A percentile compares a stretch with the other conserved stretches of the same genome.
Conservation (phyloP, 2,888 invertebrate genomes). For the Ectemnius cavifrons region DNA sequence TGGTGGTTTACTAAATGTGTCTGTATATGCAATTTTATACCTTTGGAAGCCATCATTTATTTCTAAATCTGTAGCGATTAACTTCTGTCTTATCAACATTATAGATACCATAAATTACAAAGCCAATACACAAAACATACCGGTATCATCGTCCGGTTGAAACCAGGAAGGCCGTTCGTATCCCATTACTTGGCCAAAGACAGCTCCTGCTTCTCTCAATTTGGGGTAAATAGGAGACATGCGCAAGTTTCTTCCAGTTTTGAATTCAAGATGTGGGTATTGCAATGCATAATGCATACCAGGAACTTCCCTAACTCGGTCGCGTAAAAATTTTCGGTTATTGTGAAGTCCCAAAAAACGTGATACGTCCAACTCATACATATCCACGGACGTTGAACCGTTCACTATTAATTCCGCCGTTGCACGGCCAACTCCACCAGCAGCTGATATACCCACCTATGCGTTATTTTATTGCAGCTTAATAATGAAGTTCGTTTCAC, state of each 20-base stretch:
- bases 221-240: conserved; percentile 97
- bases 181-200: conserved; percentile 98
- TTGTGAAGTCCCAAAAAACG: conserved; percentile 96
- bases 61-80: conserved; percentile 48
- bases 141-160: conserved; percentile 80
- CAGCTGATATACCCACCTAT: conserved; percentile 92
- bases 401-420: conserved; percentile 93
- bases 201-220: conserved; percentile 92
- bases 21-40: conserved; percentile 85
- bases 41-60: conserved; percentile 51
- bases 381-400: conserved; percentile 88
- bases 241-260: conserved; percentile 92
- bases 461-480: too few relatives aligned
- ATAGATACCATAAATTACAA: background rate
- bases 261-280: conserved; percentile 92
- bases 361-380: conserved; percentile 93
- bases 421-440: conserved; percentile 95
- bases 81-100: background rate
- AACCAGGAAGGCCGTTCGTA: conserved; percentile 98
- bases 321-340: conserved; percentile 93
- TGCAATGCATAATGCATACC: conserved; percentile 90
- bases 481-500: conserved; percentile 16
- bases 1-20: conserved; percentile 93
- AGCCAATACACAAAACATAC: conserved; percentile 63
- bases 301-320: conserved; percentile 95